Percentiles rank a stretch among this genome's conserved stretches.
These are phyloP conservation scores for Tetrao urogallus DNA, from an alignment of 2,113 vertebrate species.

Conservation along the genomic window DNA sequence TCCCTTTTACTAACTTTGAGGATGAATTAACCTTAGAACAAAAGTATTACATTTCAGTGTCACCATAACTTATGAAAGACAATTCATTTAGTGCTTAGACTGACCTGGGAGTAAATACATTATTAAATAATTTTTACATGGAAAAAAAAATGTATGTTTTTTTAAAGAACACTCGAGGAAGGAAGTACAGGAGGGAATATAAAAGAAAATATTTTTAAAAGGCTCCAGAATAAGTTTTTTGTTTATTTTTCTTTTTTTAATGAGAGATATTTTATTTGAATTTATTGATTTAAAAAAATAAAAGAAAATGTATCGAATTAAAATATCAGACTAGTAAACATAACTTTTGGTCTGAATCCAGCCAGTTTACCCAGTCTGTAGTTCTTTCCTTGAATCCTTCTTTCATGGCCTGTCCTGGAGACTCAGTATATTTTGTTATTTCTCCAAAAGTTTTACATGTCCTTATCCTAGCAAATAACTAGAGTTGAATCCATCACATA, in stretches of 20 bases:
- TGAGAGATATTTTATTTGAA: neutral
- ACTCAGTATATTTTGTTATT: neutral
- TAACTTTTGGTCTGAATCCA: neutral
- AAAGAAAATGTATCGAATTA: neutral
- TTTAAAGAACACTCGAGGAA: neutral
- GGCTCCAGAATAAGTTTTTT: rapidly evolving
- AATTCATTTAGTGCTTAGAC: neutral
- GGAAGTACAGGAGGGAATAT: rapidly evolving
- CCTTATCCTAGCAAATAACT: neutral
- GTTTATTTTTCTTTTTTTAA: no score
- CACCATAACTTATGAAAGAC: neutral
- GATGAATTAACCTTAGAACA: neutral
- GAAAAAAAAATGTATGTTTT: neutral
- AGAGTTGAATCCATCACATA: neutral
- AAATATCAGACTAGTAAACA: neutral
- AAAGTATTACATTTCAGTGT: neutral
- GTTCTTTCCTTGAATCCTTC: neutral
- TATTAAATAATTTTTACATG: neutral
- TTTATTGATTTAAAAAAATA: neutral
- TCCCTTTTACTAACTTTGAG: neutral
- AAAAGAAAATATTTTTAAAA: neutral
- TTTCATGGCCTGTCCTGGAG: neutral
- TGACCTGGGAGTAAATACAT: neutral
- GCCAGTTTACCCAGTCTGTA: neutral
- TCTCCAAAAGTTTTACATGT: neutral